A percentile compares a stretch with the other conserved stretches of the same genome.
Conservation (phyloP, 2,888 invertebrate species). For the Oxycera nigricornis region DNA sequence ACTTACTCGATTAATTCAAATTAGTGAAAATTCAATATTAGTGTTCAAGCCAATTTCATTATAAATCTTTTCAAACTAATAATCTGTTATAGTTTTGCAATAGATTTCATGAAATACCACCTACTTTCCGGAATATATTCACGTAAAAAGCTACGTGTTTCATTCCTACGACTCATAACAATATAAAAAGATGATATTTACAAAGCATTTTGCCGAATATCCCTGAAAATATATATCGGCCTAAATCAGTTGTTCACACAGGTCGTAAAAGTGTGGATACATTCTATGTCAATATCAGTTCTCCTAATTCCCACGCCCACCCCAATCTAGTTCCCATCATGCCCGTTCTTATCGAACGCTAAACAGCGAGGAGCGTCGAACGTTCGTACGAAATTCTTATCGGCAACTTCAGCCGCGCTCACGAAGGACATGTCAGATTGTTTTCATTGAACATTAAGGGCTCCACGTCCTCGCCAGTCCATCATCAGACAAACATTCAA, state of each 20-base stretch:
- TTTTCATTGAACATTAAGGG: conserved; percentile 19
- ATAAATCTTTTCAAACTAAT: no score
- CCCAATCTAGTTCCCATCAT: background rate
- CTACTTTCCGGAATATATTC: no score
- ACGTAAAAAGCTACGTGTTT: no score
- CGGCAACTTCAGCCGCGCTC: conserved; percentile 16
- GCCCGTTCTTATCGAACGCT: conserved; percentile 6
- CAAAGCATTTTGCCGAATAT: background rate
- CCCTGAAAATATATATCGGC: background rate
- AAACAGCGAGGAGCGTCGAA: conserved; percentile 1
- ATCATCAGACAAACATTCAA: background rate
- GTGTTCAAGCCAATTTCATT: no score
- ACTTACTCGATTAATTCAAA: no score
- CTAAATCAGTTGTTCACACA: background rate
- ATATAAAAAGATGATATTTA: no score
- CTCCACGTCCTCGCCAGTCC: background rate
- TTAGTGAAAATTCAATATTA: no score
- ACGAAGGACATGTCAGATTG: conserved; percentile 30
- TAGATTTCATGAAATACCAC: no score
- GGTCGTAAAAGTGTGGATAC: background rate
- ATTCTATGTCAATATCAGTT: conserved; percentile 17
- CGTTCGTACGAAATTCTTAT: conserved; percentile 28
- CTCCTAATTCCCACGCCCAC: conserved; percentile 6
- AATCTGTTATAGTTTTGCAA: no score
- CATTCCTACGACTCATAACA: no score